Percentiles rank a stretch among this genome's conserved stretches.
Evolutionary conservation across 2,113 vertebrate genomes (phyloP).

Genomic region (Hemiprocne comata): DNA sequence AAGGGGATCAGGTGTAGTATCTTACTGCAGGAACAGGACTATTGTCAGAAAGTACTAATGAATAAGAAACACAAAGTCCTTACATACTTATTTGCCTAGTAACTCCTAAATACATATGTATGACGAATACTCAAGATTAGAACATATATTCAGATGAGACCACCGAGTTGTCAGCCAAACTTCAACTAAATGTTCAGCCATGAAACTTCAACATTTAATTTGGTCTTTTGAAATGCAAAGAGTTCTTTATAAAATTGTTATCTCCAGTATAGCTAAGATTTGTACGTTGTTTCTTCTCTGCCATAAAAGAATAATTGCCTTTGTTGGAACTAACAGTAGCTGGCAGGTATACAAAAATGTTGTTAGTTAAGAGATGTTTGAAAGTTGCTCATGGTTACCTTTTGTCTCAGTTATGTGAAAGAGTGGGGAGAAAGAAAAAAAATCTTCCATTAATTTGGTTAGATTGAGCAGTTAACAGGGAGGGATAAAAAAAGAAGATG

Average conservation of each 20-base stretch:
- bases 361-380: background rate
- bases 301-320: background rate
- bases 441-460: background rate
- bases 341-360: background rate
- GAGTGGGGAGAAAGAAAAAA: background rate
- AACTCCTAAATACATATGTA: background rate
- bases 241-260: background rate
- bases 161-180: background rate
- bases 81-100: background rate
- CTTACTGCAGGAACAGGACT: background rate
- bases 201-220: background rate
- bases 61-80: background rate
- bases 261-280: background rate
- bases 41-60: background rate
- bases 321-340: background rate
- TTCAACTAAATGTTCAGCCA: background rate
- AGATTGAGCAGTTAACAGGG: background rate
- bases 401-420: background rate
- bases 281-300: background rate
- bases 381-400: background rate
- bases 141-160: background rate
- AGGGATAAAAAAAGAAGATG: background rate
- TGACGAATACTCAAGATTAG: background rate
- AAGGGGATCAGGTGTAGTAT: background rate
- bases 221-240: background rate